A percentile compares a stretch with the other conserved stretches of the same genome.
Conservation (phyloP, 2,888 invertebrate genomes). For the Silvanus unidentatus region DNA sequence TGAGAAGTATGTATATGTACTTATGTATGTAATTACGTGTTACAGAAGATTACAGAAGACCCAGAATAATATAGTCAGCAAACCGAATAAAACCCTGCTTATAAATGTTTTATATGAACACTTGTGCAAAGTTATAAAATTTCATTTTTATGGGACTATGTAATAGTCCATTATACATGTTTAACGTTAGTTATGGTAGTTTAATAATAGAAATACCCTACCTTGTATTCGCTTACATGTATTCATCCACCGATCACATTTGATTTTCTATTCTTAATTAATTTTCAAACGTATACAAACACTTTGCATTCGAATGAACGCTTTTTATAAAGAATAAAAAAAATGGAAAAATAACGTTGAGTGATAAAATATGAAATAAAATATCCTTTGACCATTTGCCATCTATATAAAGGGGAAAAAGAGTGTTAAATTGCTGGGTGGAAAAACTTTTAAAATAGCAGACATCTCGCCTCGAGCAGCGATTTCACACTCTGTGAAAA, state of each 20-base stretch:
- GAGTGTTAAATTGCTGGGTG: not conserved
- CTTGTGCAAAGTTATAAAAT: constrained; percentile 36
- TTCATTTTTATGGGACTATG: constrained; percentile 32
- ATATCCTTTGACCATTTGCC: too few relatives aligned
- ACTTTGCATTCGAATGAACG: too few relatives aligned
- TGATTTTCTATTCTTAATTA: too few relatives aligned
- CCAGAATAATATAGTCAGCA: constrained; percentile 25
- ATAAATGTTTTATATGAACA: constrained; percentile 33
- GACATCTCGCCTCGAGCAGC: constrained; percentile 5
- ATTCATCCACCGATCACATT: too few relatives aligned
- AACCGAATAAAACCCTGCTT: constrained; percentile 26
- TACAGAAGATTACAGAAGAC: constrained; percentile 12
- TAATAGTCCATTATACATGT: constrained; percentile 31
- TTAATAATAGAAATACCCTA: constrained; percentile 35
- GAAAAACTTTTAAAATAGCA: constrained; percentile 2
- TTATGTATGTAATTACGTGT: constrained; percentile 1
- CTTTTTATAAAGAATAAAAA: too few relatives aligned
- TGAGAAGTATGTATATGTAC: constrained; percentile 6
- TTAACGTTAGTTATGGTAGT: constrained; percentile 34
- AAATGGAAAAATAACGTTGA: too few relatives aligned
- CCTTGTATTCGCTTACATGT: constrained; percentile 15
- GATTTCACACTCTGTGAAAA: constrained; percentile 12
- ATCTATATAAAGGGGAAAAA: not conserved
- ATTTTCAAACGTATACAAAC: too few relatives aligned
- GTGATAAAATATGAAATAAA: too few relatives aligned